Base-by-base conservation (phyloP, 2,797 vertebrate species). In the Vultur gryphus region DNA sequence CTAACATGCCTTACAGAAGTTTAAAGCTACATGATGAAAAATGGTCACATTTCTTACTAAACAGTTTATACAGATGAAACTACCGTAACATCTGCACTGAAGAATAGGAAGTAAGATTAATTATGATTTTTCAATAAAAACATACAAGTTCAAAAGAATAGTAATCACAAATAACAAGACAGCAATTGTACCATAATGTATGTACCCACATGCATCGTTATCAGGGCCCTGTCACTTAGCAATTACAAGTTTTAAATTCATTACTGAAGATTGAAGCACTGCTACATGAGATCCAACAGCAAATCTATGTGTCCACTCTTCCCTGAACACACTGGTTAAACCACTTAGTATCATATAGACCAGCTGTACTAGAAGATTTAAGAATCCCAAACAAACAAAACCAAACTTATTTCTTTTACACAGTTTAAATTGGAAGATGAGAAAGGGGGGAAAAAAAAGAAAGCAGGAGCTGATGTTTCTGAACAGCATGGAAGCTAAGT, bases 241-340 rank as follows among this genome's bases (percentile, higher is more conserved):
- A 92, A 62, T 75, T 72, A n/a, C 29, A 75, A 64, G 37, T 85
- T 79, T n/a, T n/a, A n/a, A n/a, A n/a, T n/a, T n/a, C n/a, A n/a
- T n/a, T n/a, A n/a, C n/a, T n/a, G n/a, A n/a, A n/a, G n/a, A n/a
- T n/a, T n/a, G n/a, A n/a, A 87, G 17, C 35, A 54, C 11, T 80
- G 18, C 31, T 85, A 33, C 4, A 4, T 23, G 41, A 77, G 24
- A 80, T 15, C 28, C 55, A 72, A 49, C 11, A 66, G 26, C 20
- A 91, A 64, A 70, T 28, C 29, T 58, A 9, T 4, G 3, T 8
- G 18, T 51, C 64, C 20, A 24, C 37, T 54, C 49, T 64, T 67
- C 35, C 26, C 43, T 23, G 16, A 82, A 26, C 13, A 51, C 37
- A 55, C 3, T 39, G 37, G 16, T n/a, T 57, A 79, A 90, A 52